These are phyloP conservation scores for Ptychoptera albimana DNA, from an alignment of 2,888 invertebrate species.

Conservation along the genomic window DNA sequence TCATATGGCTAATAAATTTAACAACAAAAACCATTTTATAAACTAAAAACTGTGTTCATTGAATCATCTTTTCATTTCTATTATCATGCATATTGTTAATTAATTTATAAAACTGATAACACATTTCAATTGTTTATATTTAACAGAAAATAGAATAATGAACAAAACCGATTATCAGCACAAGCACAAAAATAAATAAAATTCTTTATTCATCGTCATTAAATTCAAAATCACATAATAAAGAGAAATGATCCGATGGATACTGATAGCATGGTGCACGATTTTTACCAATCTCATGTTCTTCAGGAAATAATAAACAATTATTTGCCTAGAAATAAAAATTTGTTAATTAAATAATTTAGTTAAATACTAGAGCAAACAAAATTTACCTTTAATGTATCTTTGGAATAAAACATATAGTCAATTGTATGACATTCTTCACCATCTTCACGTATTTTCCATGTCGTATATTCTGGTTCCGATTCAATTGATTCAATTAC, in stretches of 20 bases:
- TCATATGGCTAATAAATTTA: no score
- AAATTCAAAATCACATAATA: slow-evolving; percentile 45
- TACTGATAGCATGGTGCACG: slow-evolving; percentile 50
- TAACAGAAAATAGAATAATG: no score
- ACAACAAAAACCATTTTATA: no score
- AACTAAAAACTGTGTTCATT: no score
- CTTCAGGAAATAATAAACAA: slow-evolving; percentile 39
- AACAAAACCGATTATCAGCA: no score
- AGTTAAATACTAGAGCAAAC: background rate
- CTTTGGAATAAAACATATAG: slow-evolving; percentile 49
- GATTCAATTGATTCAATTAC: slow-evolving; percentile 21
- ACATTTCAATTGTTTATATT: no score
- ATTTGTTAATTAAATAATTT: background rate
- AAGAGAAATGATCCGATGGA: slow-evolving; percentile 63
- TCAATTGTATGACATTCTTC: slow-evolving; percentile 60
- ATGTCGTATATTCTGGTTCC: slow-evolving; percentile 59
- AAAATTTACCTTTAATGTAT: slow-evolving; percentile 34
- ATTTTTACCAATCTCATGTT: slow-evolving; percentile 45
- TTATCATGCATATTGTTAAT: no score
- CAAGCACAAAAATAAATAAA: no score
- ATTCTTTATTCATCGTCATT: slow-evolving; percentile 10
- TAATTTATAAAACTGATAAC: no score
- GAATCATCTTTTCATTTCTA: no score
- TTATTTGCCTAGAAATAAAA: slow-evolving; percentile 21
- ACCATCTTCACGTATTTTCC: slow-evolving; percentile 55